Evolutionary conservation across 2,888 invertebrate species (phyloP).

Genomic region (Sturmia bella): DNA sequence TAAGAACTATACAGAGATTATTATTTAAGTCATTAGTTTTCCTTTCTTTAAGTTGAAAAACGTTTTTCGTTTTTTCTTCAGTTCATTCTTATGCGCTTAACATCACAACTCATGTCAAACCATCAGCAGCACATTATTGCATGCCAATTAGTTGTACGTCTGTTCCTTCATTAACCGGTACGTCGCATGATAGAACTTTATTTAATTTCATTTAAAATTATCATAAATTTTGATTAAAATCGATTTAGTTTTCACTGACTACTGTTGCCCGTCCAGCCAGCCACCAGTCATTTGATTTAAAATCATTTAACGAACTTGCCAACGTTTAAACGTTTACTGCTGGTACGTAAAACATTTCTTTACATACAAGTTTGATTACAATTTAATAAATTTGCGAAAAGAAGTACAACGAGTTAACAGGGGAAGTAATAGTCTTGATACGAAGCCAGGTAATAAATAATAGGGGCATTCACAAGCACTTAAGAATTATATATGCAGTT

Average conservation of each 20-base stretch:
- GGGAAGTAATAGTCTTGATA: conserved; percentile 6
- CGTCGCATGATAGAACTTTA: conserved; percentile 50
- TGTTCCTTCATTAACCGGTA: conserved; percentile 3
- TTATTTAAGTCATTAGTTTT: too few species aligned
- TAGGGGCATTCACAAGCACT: conserved; percentile 31
- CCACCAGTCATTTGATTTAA: conserved; percentile 52
- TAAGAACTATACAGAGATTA: too few species aligned
- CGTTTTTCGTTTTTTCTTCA: background rate
- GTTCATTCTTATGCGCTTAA: background rate
- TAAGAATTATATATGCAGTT: background rate
- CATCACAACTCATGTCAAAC: conserved; percentile 50
- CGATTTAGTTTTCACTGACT: conserved; percentile 66
- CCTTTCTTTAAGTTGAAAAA: background rate
- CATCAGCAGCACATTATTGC: conserved; percentile 59
- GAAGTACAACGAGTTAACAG: background rate
- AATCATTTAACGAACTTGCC: conserved; percentile 65
- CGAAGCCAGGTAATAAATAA: background rate
- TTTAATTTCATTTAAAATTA: conserved; percentile 67
- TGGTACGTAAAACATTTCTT: background rate
- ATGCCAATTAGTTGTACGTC: conserved; percentile 63
- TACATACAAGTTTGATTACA: conserved; percentile 64
- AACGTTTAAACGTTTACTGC: background rate
- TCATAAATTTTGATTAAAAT: conserved; percentile 71
- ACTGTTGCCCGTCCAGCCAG: conserved; percentile 22
- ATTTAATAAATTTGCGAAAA: conserved; percentile 61